Base-by-base conservation (phyloP, 2,888 invertebrate species). In the Amphipyra tragopoginis region DNA sequence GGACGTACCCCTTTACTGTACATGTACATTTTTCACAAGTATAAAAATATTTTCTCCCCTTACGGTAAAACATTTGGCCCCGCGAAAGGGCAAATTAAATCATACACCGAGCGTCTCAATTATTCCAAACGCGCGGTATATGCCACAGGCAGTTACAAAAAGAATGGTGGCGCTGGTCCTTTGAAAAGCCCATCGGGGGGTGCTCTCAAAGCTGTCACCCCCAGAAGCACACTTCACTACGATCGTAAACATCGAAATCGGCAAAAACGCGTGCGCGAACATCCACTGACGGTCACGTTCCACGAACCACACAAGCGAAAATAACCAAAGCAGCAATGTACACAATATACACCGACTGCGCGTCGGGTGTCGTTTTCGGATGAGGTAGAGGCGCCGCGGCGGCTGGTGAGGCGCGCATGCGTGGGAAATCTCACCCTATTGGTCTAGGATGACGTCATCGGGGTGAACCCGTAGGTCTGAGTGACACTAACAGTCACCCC, bases 401-500 rank as follows among this genome's bases (percentile, higher is more conserved):
- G 94, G 92, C 94, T 94, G 86, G 79, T 59, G 74, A n/a, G 81
- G 68, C 90, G 86, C 94, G 94, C 94, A 91, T 90, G 94, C 93
- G 94, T 84, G 71, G 51, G 57, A 77, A 80, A 86, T 86, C 85
- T 86, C 88, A 90, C 91, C 93, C 93, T 82, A 94, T 94, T 94
- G 94, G 94, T 90, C 89, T 91, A 90, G 79, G 89, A 88, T 94
- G 94, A 94, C 94, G 94, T 94, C 94, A 94, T 93, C 92, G 87
- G 93, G 94, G 93, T 94, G 93, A 93, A 91, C 90, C 89, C 89
- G 89, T 86, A 84, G 90, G 82, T 91, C 89, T 87, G 87, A 89
- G 88, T 92, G 92, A 92, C 91, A 92, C 88, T 84, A 93, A 91
- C 93, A 94, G 94, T 94, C 90, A 93, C 93, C 93, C 94, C 90